Conservation (phyloP, 2,113 vertebrate species). For the Aramus guarauna region DNA sequence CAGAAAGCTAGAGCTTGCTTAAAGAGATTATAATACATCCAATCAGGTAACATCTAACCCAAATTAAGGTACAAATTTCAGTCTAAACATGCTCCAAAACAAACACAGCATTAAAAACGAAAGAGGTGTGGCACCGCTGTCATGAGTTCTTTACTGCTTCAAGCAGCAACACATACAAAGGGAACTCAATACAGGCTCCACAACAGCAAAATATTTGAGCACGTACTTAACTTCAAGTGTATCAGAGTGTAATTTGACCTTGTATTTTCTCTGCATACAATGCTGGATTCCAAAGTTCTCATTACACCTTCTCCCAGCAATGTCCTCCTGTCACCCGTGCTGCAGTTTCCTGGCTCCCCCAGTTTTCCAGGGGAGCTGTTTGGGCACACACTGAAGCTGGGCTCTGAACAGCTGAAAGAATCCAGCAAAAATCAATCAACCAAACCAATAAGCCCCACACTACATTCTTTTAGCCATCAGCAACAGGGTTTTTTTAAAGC, state of each 20-base stretch:
- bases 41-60: not conserved
- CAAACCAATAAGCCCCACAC: rapidly evolving
- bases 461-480: not conserved
- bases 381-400: not conserved
- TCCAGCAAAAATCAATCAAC: not conserved
- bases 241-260: not conserved
- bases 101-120: not conserved
- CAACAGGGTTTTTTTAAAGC: not conserved
- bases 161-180: not conserved
- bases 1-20: not conserved
- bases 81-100: not conserved
- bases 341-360: not conserved
- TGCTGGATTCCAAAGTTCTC: not conserved
- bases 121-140: not conserved
- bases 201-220: not conserved
- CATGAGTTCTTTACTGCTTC: not conserved
- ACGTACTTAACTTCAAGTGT: not conserved
- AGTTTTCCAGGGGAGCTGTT: not conserved
- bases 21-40: not conserved
- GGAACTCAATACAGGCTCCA: not conserved
- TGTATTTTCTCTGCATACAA: not conserved
- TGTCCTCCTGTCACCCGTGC: not conserved
- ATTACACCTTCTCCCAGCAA: not conserved
- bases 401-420: not conserved
- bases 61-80: not conserved